Base-by-base conservation (phyloP, 2,113 vertebrate species). In the Pachyramphus minor region DNA sequence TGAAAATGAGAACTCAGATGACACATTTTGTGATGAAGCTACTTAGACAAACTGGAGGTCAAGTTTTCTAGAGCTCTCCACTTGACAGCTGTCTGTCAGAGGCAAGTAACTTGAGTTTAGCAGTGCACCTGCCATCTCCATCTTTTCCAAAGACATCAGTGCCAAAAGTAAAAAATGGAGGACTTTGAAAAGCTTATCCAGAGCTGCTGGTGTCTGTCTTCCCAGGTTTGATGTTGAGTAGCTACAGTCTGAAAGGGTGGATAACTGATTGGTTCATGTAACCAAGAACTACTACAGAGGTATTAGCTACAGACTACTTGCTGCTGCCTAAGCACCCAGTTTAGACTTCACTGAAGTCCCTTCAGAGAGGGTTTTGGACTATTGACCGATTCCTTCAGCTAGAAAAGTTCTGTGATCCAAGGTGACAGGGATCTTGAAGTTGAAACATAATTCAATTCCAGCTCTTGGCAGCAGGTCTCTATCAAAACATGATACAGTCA, bases 71-170 rank as follows among this genome's bases (percentile, higher is more conserved):
- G 69, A 84, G 42, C 30, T 84, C 80, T 86, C 80, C 25, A 3
- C 62, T 95, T 96, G 90, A 94, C 90, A 89, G 71, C 84, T 88
- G 44, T 89, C 91, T 91, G 58, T 96, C 87, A 93, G 52, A 92
- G 89, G 31, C 66, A 18, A 8, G 14, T 39, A 77, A 49, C 58
- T 78, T 84, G 52, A 86, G 78, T 93, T 90, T 82, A 66, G 56
- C 93, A 84, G 64, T 45, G 27, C 66, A 79, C 83, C 79, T 92
- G 73, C 75, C 72, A 78, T 74, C 64, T 84, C 66, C 69, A 87
- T 49, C 73, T 95, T 82, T 87, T 89, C 63, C 3, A 2, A 92
- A 94, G 85, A 64, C 49, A 31, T 53, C 18, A 31, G 58, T 82
- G 88, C 41, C 83, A 92, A 79, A 89, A 89, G 74, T 81, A n/a